Conservation (phyloP, 2,113 vertebrate genomes). For the Neolamprologus sp. region DNA sequence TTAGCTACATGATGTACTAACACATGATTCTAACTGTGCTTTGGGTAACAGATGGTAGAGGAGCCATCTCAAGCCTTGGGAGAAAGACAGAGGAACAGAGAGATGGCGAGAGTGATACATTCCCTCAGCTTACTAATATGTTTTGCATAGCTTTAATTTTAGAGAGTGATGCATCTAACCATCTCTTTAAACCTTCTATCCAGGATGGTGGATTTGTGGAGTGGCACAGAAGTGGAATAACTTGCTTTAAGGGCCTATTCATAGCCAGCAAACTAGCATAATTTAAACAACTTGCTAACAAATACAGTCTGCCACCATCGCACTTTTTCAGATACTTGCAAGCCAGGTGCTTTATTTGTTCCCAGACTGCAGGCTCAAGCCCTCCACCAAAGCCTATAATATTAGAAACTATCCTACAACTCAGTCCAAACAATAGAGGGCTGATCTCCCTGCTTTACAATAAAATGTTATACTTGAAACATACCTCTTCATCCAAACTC, state of each 20-base stretch:
- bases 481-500: not conserved
- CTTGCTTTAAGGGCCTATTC: not conserved
- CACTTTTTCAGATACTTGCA: not conserved
- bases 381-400: not conserved
- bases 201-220: not conserved
- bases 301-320: not conserved
- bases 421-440: not conserved
- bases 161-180: not conserved
- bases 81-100: not conserved
- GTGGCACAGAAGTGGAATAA: not conserved
- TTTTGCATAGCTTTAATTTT: not conserved
- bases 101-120: not conserved
- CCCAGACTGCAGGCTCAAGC: not conserved
- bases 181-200: not conserved
- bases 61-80: not conserved
- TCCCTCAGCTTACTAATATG: not conserved
- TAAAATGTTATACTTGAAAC: not conserved
- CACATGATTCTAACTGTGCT: not conserved
- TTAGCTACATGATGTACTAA: not conserved
- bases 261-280: not conserved
- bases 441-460: not conserved
- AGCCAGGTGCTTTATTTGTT: not conserved
- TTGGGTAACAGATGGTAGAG: not conserved
- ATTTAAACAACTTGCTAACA: not conserved
- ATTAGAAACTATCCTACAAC: not conserved